Evolutionary conservation across 1,140 invertebrate genomes (phyloP).

Genomic region (Drosophila bocki): DNA sequence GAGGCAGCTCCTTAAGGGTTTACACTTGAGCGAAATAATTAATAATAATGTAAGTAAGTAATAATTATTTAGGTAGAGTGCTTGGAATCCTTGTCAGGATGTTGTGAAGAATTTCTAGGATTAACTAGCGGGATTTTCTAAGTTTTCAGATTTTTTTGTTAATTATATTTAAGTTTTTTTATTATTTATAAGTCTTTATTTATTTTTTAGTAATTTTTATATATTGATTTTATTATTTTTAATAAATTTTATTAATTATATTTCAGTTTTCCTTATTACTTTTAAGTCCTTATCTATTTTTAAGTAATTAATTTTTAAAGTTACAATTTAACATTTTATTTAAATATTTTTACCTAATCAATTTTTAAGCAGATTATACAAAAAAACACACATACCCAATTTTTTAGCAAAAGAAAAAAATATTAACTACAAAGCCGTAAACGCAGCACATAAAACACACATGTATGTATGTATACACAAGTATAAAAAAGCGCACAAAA

Average conservation of each 20-base stretch:
- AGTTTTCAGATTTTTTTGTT: background rate
- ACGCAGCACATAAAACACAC: constrained; percentile 34
- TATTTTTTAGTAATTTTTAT: background rate
- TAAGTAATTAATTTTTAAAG: too few species aligned
- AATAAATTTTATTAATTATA: background rate
- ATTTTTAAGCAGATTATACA: background rate
- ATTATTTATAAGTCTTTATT: background rate
- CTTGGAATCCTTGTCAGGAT: background rate
- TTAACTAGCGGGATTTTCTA: background rate
- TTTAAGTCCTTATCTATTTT: background rate
- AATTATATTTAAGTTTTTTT: background rate
- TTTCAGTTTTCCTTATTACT: background rate
- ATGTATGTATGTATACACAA: background rate
- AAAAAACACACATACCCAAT: constrained; percentile 1
- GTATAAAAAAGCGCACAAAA: constrained; percentile 33
- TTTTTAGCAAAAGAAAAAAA: constrained; percentile 8
- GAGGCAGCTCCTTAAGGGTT: background rate
- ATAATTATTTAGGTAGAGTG: too few species aligned
- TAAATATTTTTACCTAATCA: background rate
- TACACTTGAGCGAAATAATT: constrained; percentile 6
- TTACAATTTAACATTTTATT: too few species aligned
- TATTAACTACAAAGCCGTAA: constrained; percentile 21
- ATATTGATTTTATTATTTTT: background rate
- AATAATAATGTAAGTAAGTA: background rate
- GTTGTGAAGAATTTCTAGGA: background rate